Evolutionary conservation across 2,888 invertebrate genomes (phyloP).

Genomic region (Drosophila atroscutellata): DNA sequence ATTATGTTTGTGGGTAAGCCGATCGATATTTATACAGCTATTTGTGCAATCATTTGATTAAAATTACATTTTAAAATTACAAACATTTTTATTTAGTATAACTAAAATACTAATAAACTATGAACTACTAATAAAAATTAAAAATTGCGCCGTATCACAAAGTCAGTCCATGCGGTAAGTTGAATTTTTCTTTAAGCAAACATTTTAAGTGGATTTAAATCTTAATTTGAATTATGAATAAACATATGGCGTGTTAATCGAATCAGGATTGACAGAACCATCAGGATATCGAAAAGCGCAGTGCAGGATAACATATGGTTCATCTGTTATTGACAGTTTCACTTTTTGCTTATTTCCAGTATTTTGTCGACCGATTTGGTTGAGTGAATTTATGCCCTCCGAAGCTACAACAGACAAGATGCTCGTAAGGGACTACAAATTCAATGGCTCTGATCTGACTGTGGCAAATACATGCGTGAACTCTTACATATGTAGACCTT

Average conservation of each 20-base stretch:
- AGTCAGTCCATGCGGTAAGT: neutral
- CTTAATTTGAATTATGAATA: neutral
- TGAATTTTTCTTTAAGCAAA: neutral
- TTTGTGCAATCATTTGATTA: neutral
- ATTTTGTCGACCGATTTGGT: conserved; percentile 47
- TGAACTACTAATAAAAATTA: too few species aligned
- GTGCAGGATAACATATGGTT: conserved; percentile 21
- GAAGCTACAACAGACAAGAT: conserved; percentile 31
- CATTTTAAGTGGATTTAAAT: neutral
- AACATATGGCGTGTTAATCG: neutral
- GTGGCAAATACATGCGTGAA: neutral
- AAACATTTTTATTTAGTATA: neutral
- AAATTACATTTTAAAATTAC: neutral
- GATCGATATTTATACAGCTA: neutral
- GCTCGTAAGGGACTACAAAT: conserved; percentile 11
- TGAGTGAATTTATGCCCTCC: conserved; percentile 52
- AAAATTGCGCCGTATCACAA: neutral
- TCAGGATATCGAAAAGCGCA: neutral
- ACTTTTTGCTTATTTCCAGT: conserved; percentile 12
- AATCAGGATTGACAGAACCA: neutral
- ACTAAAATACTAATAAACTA: neutral
- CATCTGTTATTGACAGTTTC: conserved; percentile 1
- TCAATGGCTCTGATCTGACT: conserved; percentile 26
- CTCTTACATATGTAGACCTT: neutral
- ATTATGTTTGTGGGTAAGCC: neutral